These are phyloP conservation scores for Ceramica pisi DNA, from an alignment of 2,888 invertebrate genomes.

Conservation along the genomic window DNA sequence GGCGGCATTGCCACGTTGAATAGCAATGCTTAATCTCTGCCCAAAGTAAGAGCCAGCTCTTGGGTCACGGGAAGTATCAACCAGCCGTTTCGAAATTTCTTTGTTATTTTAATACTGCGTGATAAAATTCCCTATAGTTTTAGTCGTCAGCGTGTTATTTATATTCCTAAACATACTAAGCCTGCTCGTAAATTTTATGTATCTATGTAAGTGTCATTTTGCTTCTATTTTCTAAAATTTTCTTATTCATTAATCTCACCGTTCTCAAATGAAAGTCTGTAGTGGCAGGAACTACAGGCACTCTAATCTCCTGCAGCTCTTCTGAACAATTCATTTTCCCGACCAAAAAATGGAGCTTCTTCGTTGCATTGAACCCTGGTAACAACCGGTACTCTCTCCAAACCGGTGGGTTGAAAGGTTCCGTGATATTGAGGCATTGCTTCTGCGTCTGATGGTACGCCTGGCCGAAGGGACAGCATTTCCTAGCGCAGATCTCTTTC, in stretches of 20 bases:
- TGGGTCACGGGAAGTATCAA: too few species aligned
- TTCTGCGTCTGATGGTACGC: constrained; percentile 65
- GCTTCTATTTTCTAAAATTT: neutral
- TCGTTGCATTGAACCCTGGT: constrained; percentile 64
- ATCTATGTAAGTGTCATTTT: too few species aligned
- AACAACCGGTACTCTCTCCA: constrained; percentile 69
- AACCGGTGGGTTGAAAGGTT: constrained; percentile 71
- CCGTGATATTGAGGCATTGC: constrained; percentile 67
- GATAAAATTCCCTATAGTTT: neutral
- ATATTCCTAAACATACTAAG: too few species aligned
- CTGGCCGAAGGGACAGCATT: constrained; percentile 80
- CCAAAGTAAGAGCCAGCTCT: too few species aligned
- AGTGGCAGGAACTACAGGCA: constrained; percentile 58
- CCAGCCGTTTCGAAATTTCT: too few species aligned
- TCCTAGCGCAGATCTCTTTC: constrained; percentile 75
- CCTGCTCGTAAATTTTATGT: too few species aligned
- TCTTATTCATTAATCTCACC: constrained; percentile 64
- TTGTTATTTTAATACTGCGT: too few species aligned
- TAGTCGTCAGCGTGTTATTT: too few species aligned
- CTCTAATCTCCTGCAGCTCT: constrained; percentile 45
- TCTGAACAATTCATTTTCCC: constrained; percentile 73
- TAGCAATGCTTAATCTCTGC: too few species aligned
- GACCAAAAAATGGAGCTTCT: constrained; percentile 72
- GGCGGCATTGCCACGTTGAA: too few species aligned
- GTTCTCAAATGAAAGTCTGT: constrained; percentile 56